phyloP scores from a whole-genome alignment of 1,140 invertebrate species.

The Drosophila carrolli region DNA sequence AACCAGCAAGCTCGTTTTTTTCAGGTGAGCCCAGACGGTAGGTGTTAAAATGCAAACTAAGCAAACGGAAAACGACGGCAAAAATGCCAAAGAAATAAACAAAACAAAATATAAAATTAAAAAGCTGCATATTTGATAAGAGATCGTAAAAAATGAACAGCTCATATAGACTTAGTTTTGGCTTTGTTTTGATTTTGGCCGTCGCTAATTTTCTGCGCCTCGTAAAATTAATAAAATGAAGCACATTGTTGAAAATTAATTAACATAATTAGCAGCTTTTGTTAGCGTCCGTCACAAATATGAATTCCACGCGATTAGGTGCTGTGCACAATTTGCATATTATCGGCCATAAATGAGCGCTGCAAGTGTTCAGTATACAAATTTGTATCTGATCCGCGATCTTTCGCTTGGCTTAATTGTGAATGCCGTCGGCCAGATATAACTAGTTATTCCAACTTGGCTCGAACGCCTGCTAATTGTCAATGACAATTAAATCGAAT shows the following conservation, averaged over 20 bases:
- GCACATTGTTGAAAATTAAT: slow-evolving; percentile 67
- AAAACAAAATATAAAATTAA: slow-evolving; percentile 29
- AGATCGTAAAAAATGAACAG: slow-evolving; percentile 35
- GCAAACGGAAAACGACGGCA: slow-evolving; percentile 49
- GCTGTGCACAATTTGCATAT: slow-evolving; percentile 48
- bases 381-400: slow-evolving; percentile 19
- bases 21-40: slow-evolving; percentile 29
- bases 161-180: not conserved
- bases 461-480: slow-evolving; percentile 52
- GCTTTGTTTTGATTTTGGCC: slow-evolving; percentile 43
- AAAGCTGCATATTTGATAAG: slow-evolving; percentile 57
- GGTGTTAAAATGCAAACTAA: slow-evolving; percentile 73
- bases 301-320: slow-evolving; percentile 40
- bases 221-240: slow-evolving; percentile 77
- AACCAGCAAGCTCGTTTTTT: slow-evolving; percentile 7
- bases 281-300: slow-evolving; percentile 33
- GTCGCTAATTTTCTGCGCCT: slow-evolving; percentile 74
- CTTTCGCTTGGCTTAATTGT: slow-evolving; percentile 56
- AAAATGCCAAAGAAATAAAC: slow-evolving; percentile 39
- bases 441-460: slow-evolving; percentile 42
- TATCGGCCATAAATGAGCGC: slow-evolving; percentile 31
- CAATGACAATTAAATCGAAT: slow-evolving; percentile 51
- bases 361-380: slow-evolving; percentile 20
- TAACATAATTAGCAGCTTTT: slow-evolving; percentile 76
- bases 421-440: slow-evolving; percentile 55